phyloP scores from a whole-genome alignment of 2,888 invertebrate species.

The Zygothrica quintamaculata region DNA sequence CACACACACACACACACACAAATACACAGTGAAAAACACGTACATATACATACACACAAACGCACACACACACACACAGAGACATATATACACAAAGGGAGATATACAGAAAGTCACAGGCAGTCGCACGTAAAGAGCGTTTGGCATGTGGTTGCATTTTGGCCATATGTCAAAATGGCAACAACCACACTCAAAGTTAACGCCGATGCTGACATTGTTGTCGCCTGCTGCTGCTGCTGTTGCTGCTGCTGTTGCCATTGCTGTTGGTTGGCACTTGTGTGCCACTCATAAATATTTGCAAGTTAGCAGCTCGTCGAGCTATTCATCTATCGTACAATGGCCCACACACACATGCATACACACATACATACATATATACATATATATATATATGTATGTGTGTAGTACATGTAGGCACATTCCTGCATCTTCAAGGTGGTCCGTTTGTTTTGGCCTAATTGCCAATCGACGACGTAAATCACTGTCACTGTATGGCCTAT shows the following conservation, averaged over 20 bases:
- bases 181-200: constrained; percentile 73
- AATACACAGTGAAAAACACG: too few relatives aligned
- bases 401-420: constrained; percentile 30
- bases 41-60: constrained; percentile 19
- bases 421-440: constrained; percentile 64
- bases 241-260: constrained; percentile 27
- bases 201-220: constrained; percentile 64
- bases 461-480: constrained; percentile 79
- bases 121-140: constrained; percentile 56
- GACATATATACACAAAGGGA: constrained; percentile 8
- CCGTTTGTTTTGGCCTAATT: constrained; percentile 62
- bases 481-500: constrained; percentile 66
- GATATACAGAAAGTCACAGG: constrained; percentile 12
- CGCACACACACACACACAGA: constrained; percentile 14
- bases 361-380: constrained; percentile 18
- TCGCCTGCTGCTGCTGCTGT: constrained; percentile 39
- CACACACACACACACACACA: constrained; percentile 17
- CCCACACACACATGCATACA: constrained; percentile 16
- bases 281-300: constrained; percentile 80
- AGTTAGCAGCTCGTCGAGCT: constrained; percentile 81
- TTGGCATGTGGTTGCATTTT: constrained; percentile 78
- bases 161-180: constrained; percentile 80
- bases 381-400: constrained; percentile 28
- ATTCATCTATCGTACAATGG: constrained; percentile 74
- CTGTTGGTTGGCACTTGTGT: constrained; percentile 71